Conservation (phyloP, 2,888 invertebrate species). For the Muschampia plurimacula region DNA sequence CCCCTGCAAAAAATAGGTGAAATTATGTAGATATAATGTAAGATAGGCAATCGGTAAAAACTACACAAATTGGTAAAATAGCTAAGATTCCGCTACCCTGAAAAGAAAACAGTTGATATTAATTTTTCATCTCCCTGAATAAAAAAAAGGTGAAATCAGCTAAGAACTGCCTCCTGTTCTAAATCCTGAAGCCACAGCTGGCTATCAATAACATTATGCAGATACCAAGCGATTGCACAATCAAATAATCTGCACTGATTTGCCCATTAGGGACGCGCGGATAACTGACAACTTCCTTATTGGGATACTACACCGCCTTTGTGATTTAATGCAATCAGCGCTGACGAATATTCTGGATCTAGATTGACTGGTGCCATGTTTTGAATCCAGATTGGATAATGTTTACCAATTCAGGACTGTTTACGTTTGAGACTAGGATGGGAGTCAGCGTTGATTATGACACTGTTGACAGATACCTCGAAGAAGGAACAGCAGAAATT, state of each 20-base stretch:
- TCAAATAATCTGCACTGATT: constrained; percentile 40
- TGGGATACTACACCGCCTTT: constrained; percentile 43
- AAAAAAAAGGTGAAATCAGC: no score
- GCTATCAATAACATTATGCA: constrained; percentile 30
- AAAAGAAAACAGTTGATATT: no score
- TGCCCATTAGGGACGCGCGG: constrained; percentile 51
- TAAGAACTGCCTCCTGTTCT: not conserved
- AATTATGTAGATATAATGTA: no score
- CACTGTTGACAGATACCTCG: not conserved
- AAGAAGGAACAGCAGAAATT: not conserved
- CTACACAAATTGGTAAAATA: no score
- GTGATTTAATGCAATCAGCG: constrained; percentile 55
- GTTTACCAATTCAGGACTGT: constrained; percentile 26
- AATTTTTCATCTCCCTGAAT: no score
- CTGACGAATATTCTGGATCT: constrained; percentile 37
- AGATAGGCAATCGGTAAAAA: no score
- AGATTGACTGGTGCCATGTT: constrained; percentile 35
- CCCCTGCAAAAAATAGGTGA: no score
- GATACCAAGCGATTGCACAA: constrained; percentile 20
- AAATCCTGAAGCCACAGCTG: not conserved
- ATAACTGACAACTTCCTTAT: constrained; percentile 70
- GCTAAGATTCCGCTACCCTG: no score
- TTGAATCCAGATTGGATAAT: constrained; percentile 37
- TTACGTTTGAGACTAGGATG: constrained; percentile 3
- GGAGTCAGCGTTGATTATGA: not conserved